phyloP scores from a whole-genome alignment of 2,888 invertebrate genomes.

The Pelosia muscerda region DNA sequence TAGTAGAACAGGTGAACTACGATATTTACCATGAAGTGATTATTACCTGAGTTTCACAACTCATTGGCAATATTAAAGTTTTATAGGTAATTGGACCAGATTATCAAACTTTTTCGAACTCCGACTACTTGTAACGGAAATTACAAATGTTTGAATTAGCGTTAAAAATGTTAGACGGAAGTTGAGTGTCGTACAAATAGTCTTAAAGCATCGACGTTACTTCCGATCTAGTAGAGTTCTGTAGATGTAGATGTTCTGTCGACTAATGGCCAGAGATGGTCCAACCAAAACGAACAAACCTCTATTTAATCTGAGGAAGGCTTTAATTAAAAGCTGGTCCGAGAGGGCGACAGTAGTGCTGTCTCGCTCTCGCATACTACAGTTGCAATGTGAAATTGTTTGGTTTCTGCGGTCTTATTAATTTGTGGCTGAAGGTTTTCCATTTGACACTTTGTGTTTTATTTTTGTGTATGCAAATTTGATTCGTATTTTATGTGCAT shows the following conservation, averaged over 20 bases:
- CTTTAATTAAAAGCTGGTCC: conserved; percentile 38
- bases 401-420: neutral
- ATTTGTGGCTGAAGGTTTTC: neutral
- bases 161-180: no score
- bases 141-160: no score
- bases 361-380: conserved; percentile 14
- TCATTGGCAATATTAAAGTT: no score
- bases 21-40: no score
- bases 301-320: conserved; percentile 38
- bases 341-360: conserved; percentile 6
- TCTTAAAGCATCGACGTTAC: neutral
- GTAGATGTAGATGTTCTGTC: neutral
- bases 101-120: no score
- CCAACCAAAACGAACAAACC: conserved; percentile 20
- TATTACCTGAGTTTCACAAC: no score
- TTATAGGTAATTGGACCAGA: no score
- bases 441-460: neutral
- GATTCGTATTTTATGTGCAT: neutral
- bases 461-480: no score
- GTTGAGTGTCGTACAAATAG: neutral
- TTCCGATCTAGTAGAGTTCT: neutral
- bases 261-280: neutral
- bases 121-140: no score
- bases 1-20: no score
- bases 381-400: conserved; percentile 24